These are phyloP conservation scores for Arremon aurantiirostris DNA, from an alignment of 2,797 vertebrate species.

Conservation along the genomic window DNA sequence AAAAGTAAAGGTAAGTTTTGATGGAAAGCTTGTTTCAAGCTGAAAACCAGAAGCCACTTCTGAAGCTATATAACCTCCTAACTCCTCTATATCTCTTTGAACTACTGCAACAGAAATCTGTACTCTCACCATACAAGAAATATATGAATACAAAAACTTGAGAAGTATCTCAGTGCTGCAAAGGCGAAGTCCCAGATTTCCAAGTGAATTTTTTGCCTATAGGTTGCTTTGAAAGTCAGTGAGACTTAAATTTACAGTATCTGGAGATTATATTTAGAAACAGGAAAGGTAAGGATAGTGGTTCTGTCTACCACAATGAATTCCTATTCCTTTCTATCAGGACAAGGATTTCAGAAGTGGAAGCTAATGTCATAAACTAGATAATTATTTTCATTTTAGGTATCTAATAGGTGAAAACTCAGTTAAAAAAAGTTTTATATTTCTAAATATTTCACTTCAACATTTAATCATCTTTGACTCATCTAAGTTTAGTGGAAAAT, in stretches of 20 bases:
- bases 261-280: background rate
- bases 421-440: background rate
- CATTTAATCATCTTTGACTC: background rate
- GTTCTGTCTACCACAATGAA: background rate
- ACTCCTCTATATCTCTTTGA: background rate
- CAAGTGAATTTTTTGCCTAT: background rate
- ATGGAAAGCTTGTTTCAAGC: background rate
- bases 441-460: background rate
- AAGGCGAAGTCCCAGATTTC: background rate
- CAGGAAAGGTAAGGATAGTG: background rate
- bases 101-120: background rate
- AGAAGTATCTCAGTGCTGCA: background rate
- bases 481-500: background rate
- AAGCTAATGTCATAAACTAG: background rate
- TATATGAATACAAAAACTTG: accelerated
- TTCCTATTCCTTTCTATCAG: background rate
- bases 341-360: background rate
- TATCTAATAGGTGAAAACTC: background rate
- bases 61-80: background rate
- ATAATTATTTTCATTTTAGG: background rate
- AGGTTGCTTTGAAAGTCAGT: background rate
- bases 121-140: background rate
- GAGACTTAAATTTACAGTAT: background rate
- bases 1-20: background rate
- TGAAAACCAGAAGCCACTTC: background rate